Conservation (phyloP, 1,140 invertebrate genomes). For the Pteromalus puparum region DNA sequence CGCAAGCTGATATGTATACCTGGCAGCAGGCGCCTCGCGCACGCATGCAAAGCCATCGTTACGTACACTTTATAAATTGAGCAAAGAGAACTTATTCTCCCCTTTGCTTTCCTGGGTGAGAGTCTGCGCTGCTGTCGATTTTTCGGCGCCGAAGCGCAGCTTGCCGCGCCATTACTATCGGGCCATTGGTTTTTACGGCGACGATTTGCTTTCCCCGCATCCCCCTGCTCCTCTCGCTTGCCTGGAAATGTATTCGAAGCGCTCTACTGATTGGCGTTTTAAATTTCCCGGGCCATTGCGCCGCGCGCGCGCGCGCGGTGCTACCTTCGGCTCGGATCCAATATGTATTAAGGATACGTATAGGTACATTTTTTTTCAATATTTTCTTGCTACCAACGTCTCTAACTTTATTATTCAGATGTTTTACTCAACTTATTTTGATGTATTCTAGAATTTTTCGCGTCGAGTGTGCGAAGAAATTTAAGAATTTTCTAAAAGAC, state of each 20-base stretch:
- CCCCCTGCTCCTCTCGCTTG: not conserved
- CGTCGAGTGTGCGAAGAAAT: too few species aligned
- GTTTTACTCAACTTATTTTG: too few species aligned
- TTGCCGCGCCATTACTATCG: conserved; percentile 64
- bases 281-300: conserved; percentile 70
- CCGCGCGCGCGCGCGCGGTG: not conserved
- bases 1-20: not conserved
- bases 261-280: conserved; percentile 69
- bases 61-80: conserved; percentile 35
- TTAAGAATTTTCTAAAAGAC: not conserved
- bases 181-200: conserved; percentile 68
- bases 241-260: conserved; percentile 62
- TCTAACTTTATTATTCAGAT: too few species aligned
- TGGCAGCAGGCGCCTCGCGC: not conserved
- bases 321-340: conserved; percentile 18
- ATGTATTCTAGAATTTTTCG: too few species aligned
- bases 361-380: not conserved
- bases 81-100: not conserved
- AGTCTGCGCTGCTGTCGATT: not conserved
- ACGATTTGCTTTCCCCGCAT: conserved; percentile 56
- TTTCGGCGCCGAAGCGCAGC: conserved; percentile 28
- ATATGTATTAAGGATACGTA: not conserved
- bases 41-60: conserved; percentile 29
- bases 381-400: not conserved
- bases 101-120: not conserved